A percentile compares a stretch with the other conserved stretches of the same genome.
Evolutionary conservation across 2,113 vertebrate genomes (phyloP).

Genomic region (Eretmochelys imbricata): DNA sequence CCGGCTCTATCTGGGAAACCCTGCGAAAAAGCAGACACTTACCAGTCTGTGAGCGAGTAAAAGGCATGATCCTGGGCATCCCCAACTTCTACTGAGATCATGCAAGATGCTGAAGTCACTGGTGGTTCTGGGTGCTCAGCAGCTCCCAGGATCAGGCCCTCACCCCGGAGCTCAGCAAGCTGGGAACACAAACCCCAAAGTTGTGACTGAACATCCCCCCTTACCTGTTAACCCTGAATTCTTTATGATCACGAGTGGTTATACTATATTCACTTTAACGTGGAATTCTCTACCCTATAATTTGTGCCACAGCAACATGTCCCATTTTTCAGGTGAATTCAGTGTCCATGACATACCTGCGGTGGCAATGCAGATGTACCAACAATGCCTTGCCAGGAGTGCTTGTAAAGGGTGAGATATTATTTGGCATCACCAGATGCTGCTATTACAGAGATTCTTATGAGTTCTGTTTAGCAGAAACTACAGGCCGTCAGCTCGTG

Average conservation of each 20-base stretch:
- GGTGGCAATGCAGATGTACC: background rate
- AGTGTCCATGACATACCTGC: background rate
- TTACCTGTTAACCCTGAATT: background rate
- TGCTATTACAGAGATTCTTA: background rate
- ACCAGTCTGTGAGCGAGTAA: background rate
- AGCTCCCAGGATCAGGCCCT: background rate
- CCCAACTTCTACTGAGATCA: background rate
- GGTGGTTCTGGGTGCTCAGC: slow-evolving; percentile 47
- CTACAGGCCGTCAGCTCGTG: background rate
- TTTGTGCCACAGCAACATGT: background rate
- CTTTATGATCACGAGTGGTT: background rate
- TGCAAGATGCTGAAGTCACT: slow-evolving; percentile 34
- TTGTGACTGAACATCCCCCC: background rate
- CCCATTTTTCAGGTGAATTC: background rate
- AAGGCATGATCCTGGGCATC: background rate
- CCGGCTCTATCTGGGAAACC: background rate
- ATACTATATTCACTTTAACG: background rate
- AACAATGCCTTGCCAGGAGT: background rate
- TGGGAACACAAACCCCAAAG: background rate
- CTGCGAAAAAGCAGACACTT: background rate
- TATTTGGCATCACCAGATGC: background rate
- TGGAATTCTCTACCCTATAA: background rate
- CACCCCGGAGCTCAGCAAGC: background rate
- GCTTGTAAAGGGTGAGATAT: background rate
- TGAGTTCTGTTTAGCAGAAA: background rate